Evolutionary conservation across 1,140 invertebrate species (phyloP).

Genomic region (Neodiprion lecontei): DNA sequence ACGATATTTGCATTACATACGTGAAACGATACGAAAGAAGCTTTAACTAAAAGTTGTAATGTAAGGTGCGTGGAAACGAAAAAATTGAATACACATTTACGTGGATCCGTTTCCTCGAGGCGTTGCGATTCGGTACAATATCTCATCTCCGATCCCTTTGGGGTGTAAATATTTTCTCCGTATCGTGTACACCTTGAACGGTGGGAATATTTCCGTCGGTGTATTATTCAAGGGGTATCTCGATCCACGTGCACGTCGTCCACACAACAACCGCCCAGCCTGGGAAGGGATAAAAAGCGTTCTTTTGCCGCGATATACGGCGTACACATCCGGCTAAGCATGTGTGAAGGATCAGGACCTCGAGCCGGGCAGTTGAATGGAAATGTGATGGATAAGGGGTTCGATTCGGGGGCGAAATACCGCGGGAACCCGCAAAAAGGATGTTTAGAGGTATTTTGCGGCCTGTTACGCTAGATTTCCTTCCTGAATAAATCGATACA

Average conservation of each 20-base stretch:
- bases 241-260: too few species aligned
- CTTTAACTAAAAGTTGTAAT: too few species aligned
- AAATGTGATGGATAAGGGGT: neutral
- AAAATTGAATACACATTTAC: too few species aligned
- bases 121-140: too few species aligned
- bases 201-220: neutral
- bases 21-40: too few species aligned
- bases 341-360: neutral
- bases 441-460: conserved; percentile 1
- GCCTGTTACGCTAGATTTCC: neutral
- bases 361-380: neutral
- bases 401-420: neutral
- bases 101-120: too few species aligned
- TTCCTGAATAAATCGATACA: neutral
- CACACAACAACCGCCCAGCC: too few species aligned
- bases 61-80: too few species aligned
- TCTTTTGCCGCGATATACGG: neutral
- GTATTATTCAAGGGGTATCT: neutral
- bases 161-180: too few species aligned
- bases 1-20: too few species aligned
- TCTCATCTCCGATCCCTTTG: too few species aligned
- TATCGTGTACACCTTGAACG: too few species aligned
- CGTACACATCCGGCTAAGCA: neutral
- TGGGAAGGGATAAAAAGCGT: neutral
- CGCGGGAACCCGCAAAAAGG: neutral